phyloP scores from a whole-genome alignment of 2,113 vertebrate genomes.

The Eptesicus fuscus region DNA sequence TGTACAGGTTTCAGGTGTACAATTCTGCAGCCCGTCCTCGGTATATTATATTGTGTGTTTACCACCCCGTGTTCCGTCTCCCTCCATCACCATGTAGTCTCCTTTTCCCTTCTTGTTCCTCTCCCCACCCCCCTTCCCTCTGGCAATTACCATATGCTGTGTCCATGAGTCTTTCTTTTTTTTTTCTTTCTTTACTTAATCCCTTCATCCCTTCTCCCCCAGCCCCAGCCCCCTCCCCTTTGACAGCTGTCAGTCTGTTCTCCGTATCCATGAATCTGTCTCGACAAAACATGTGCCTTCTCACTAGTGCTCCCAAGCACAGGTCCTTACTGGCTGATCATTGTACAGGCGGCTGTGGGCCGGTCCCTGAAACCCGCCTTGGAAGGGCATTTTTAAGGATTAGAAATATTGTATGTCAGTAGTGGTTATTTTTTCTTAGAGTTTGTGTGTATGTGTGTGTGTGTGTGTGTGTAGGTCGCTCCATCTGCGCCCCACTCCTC shows the following conservation, averaged over 20 bases:
- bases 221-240: neutral
- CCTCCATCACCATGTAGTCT: neutral
- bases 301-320: neutral
- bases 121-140: neutral
- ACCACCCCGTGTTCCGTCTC: neutral
- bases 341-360: neutral
- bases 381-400: neutral
- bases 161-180: neutral
- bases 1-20: neutral
- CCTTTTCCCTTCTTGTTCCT: neutral
- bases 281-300: neutral
- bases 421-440: neutral
- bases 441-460: neutral
- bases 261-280: neutral
- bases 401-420: neutral
- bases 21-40: neutral
- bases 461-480: fast-evolving
- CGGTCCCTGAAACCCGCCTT: neutral
- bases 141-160: neutral
- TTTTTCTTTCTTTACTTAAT: neutral
- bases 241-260: neutral
- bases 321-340: neutral
- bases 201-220: neutral
- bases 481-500: neutral
- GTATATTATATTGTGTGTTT: neutral